Base-by-base conservation (phyloP, 2,797 vertebrate species). In the Gobio occitaniae region DNA sequence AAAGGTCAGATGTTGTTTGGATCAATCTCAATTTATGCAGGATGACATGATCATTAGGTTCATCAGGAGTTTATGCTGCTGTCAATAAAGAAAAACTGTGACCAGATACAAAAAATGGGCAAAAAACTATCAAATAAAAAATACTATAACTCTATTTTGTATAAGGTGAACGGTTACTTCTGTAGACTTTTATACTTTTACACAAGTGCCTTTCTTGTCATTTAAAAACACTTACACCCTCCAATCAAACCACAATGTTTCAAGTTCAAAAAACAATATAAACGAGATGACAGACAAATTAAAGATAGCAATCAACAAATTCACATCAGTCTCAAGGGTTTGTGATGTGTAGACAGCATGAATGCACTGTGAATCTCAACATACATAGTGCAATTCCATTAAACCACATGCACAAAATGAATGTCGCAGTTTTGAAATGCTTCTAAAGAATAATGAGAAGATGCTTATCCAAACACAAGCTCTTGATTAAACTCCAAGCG, bases 381-480 rank as follows among this genome's bases (percentile, higher is more conserved):
- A 78, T 7, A 63, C 65, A 56, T 19, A n/a, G 69, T 36, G 69
- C 54, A 54, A 32, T 41, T 79, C 25, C 25, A 68, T 68, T 68
- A 38, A 61, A 82, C 15, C 68, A 68, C 32, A 44, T 29, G 21
- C 15, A 59, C 38, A 47, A 72, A 82, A 47, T 63, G 1, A 48
- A 74, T 0, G 12, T 16, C 44, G 48, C 17, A 72, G 38, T 21
- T 32, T 38, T 71, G 68, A 2, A 44, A 13, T 32, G 80, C 56
- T 82, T 70, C n/a, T 72, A 32, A 13, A 36, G 12, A 50, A 72
- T 48, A 65, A 72, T 2, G 25, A 74, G 41, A 74, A 76, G 82
- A 68, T 48, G 87, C 94, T 94, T 90, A 94, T 94, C 93, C 89
- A 78, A 78, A 56, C 47, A 87, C 16, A 82, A 85, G 36, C 90